These are phyloP conservation scores for Salvelinus fontinalis DNA, from an alignment of 2,113 vertebrate species.

Conservation along the genomic window DNA sequence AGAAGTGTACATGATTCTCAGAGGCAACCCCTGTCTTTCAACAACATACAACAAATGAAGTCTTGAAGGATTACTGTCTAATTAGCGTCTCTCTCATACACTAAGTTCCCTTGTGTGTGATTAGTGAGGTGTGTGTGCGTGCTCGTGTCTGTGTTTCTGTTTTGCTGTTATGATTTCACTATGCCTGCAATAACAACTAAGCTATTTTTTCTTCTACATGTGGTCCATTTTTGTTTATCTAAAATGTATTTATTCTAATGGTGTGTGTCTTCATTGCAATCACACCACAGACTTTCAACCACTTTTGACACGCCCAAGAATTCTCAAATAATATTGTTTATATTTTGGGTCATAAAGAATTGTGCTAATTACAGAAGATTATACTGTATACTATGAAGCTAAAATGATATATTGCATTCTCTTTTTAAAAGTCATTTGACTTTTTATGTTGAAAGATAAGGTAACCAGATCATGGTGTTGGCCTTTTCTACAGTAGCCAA, in stretches of 20 bases:
- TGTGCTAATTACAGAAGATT: too few species aligned
- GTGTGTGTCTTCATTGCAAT: background rate
- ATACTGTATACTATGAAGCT: too few species aligned
- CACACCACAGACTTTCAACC: background rate
- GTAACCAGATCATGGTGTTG: too few species aligned
- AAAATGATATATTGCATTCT: too few species aligned
- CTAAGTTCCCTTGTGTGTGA: background rate
- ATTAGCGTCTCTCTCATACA: background rate
- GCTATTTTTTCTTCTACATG: background rate
- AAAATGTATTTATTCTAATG: background rate
- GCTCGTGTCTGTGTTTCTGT: background rate
- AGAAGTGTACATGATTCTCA: background rate
- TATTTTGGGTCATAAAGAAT: too few species aligned
- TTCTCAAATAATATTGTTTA: too few species aligned
- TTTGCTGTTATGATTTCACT: background rate
- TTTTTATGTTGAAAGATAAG: too few species aligned
- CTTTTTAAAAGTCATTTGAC: too few species aligned
- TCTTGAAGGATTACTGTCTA: background rate
- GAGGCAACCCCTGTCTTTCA: background rate
- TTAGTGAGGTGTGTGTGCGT: background rate
- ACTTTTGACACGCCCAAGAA: too few species aligned
- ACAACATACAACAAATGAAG: background rate
- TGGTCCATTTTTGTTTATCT: background rate
- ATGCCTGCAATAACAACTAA: background rate
- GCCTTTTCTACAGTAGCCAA: too few species aligned